Percentiles rank a stretch among this genome's conserved stretches.
Conservation (phyloP, 1,140 invertebrate genomes). For the Sycophaga agraensis region DNA sequence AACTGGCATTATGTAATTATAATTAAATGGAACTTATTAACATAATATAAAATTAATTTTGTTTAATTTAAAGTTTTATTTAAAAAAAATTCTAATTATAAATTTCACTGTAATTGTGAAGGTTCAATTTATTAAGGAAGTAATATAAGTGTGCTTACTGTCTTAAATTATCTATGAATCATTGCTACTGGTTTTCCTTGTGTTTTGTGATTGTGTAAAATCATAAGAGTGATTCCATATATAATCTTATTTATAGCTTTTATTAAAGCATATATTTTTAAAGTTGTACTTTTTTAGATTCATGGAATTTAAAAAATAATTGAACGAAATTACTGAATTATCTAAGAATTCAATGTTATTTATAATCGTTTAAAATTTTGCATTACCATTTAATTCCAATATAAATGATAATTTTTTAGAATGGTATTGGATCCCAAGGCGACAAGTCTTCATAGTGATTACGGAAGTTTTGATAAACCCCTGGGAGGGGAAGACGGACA, state of each 20-base stretch:
- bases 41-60: too few species aligned
- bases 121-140: too few species aligned
- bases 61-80: too few species aligned
- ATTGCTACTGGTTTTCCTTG: neutral
- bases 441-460: conserved; percentile 58
- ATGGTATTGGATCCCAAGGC: conserved; percentile 63
- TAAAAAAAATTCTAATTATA: too few species aligned
- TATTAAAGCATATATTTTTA: neutral
- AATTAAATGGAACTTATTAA: too few species aligned
- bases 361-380: neutral
- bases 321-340: neutral
- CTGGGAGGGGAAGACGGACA: conserved; percentile 46
- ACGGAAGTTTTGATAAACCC: conserved; percentile 59
- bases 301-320: neutral
- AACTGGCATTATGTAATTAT: too few species aligned
- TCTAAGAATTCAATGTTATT: neutral
- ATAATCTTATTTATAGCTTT: neutral
- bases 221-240: too few species aligned
- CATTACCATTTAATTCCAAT: too few species aligned
- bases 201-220: neutral
- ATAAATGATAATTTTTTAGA: conserved; percentile 42
- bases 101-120: too few species aligned
- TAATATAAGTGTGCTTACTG: too few species aligned
- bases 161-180: too few species aligned
- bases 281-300: neutral